These are phyloP conservation scores for Anguilla japonica DNA, from an alignment of 2,113 vertebrate species.

Conservation along the genomic window DNA sequence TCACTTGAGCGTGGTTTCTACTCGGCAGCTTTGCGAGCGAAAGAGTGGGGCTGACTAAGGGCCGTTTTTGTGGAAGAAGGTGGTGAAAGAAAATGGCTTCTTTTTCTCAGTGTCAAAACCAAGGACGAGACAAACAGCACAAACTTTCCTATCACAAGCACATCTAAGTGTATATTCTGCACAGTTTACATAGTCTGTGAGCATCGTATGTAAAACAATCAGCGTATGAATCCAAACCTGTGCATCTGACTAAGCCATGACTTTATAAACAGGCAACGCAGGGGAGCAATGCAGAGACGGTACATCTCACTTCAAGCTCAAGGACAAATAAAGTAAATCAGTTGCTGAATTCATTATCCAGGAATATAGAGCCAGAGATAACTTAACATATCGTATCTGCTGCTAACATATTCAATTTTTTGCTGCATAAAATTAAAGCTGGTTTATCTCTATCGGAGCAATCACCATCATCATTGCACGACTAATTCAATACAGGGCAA, in stretches of 20 bases:
- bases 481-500: neutral
- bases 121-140: constrained; percentile 26
- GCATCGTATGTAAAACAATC: neutral
- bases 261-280: neutral
- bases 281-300: neutral
- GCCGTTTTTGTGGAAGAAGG: neutral
- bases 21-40: neutral
- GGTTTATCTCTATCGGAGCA: constrained; percentile 2
- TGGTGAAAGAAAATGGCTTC: constrained; percentile 33
- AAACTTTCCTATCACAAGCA: constrained; percentile 20
- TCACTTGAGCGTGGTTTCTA: neutral
- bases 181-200: neutral
- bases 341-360: neutral
- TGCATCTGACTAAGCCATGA: neutral
- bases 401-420: neutral
- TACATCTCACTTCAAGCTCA: neutral
- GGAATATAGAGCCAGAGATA: neutral
- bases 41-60: neutral
- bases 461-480: neutral
- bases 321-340: neutral
- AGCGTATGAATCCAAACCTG: neutral
- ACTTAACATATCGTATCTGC: neutral
- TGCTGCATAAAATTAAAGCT: neutral
- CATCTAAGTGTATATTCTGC: neutral
- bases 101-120: constrained; percentile 25